These are phyloP conservation scores for Tricholaema leucomelas DNA, from an alignment of 2,113 vertebrate genomes.

Conservation along the genomic window DNA sequence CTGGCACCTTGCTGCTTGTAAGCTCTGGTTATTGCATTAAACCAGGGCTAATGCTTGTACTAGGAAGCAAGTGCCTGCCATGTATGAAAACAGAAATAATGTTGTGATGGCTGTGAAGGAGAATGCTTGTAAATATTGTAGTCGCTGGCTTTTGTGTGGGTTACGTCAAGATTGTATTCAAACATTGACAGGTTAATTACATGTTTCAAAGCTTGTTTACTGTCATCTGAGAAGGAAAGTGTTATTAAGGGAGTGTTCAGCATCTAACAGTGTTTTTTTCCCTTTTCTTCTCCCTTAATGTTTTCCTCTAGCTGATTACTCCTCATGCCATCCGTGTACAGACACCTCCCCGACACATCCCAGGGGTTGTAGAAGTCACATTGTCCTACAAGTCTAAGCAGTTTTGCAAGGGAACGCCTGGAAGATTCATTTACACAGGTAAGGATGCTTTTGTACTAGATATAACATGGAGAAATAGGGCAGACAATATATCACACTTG, in stretches of 20 bases:
- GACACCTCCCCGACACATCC: conserved; percentile 97
- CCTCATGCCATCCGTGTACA: conserved; percentile 98
- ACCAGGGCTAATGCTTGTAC: conserved; percentile 24
- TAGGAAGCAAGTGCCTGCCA: conserved; percentile 36
- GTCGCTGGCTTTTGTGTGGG: conserved; percentile 62
- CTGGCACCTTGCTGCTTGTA: conserved; percentile 34
- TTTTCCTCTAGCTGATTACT: conserved; percentile 90
- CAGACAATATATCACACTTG: neutral
- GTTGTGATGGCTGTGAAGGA: conserved; percentile 28
- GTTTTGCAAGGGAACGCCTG: conserved; percentile 99
- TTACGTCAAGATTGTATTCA: conserved; percentile 65
- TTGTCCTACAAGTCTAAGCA: conserved; percentile 99
- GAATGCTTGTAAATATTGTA: conserved; percentile 71
- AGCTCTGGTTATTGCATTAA: conserved; percentile 28
- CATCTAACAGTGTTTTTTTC: conserved; percentile 44
- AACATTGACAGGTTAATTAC: conserved; percentile 77
- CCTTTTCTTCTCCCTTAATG: neutral
- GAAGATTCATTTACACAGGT: conserved; percentile 99
- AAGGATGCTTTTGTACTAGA: conserved; percentile 31
- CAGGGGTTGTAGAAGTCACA: conserved; percentile 98
- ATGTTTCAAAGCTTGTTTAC: conserved; percentile 78
- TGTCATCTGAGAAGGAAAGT: conserved; percentile 57
- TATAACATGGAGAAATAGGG: neutral
- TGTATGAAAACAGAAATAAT: conserved; percentile 67
- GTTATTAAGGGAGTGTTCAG: conserved; percentile 56